Conservation (phyloP, 2,797 vertebrate genomes). For the Acanthopagrus latus region DNA sequence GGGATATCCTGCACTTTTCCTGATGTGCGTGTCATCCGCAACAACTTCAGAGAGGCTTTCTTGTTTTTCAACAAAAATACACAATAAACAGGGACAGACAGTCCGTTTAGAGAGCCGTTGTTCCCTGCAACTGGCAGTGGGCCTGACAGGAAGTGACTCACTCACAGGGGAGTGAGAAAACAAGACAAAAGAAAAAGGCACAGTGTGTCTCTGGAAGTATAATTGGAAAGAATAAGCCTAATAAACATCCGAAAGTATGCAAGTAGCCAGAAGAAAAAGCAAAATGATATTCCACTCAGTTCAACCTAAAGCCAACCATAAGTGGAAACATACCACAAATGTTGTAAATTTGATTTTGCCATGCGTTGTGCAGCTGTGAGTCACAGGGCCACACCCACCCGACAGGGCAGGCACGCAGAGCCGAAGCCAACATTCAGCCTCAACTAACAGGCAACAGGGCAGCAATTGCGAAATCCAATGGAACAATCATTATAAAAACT, state of each 20-base stretch:
- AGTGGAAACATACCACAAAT: constrained; percentile 57
- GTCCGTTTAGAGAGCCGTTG: constrained; percentile 33
- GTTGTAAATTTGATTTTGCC: constrained; percentile 49
- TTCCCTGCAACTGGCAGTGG: constrained; percentile 52
- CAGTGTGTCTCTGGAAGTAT: constrained; percentile 37
- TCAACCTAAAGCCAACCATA: constrained; percentile 12
- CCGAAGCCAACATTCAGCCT: constrained; percentile 42
- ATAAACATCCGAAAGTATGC: constrained; percentile 35
- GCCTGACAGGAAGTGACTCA: constrained; percentile 78
- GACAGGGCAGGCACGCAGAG: constrained; percentile 37
- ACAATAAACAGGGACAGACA: constrained; percentile 17
- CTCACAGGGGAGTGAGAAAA: constrained; percentile 49
- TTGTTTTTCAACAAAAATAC: constrained; percentile 41
- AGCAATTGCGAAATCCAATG: constrained; percentile 21
- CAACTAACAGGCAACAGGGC: constrained; percentile 30
- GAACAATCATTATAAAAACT: neutral
- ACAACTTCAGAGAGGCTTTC: constrained; percentile 13
- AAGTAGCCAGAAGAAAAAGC: neutral
- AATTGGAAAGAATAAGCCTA: neutral
- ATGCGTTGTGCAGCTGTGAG: constrained; percentile 59
- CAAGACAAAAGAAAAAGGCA: constrained; percentile 51
- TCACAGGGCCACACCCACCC: constrained; percentile 76
- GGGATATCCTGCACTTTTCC: constrained; percentile 10
- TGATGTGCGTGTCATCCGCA: constrained; percentile 10
- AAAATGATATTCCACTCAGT: neutral